Evolutionary conservation across 2,113 vertebrate species (phyloP), one percentile per base, ranked within the genome.

Genomic region (Channa argus): DNA sequence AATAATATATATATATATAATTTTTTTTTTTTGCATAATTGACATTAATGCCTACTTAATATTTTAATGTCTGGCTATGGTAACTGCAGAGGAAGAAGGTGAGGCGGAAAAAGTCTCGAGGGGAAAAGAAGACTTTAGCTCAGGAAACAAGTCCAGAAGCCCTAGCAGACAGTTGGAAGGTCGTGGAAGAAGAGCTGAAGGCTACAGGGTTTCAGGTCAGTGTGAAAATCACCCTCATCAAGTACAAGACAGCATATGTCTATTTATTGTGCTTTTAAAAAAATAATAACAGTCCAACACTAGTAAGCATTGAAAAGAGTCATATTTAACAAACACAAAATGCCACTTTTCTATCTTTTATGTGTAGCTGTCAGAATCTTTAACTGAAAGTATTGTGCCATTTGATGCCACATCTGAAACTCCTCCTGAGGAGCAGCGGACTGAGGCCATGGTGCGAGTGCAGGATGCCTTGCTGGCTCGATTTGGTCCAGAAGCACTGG

Each of bases 381-480:
- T 95, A 72, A 87, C 87, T 0, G 95, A 96, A 67, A 87, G 88
- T 0, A 3, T 92, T 14, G 92, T 98, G 61, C 98, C 97, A 3
- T 99, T 99, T 12, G 97, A 99, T 0, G 97, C 96, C 0, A 83
- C 96, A 2, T 97, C 95, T 13, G 97, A 98, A 80, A 94, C 92
- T 14, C 96, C 96, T 0, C 92, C 96, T 15, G 96, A 96, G 82
- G 97, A 98, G 65, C 98, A 98, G 84, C 91, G 95, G 0, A 86
- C 93, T 0, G 95, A 96, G 78, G 96, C 95, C 43, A 92, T 98
- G 95, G 93, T 95, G 62, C 91, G 88, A 9, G 95, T 99, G 72
- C 97, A 98, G 86, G 95, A 94, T 2, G 89, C 93, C 53, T 92
- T 99, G 39, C 63, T 95, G 58, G 80, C 63, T 1, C 84, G 90